Evolutionary conservation across 2,888 invertebrate species (phyloP).

Genomic region (Cordilura impudica): DNA sequence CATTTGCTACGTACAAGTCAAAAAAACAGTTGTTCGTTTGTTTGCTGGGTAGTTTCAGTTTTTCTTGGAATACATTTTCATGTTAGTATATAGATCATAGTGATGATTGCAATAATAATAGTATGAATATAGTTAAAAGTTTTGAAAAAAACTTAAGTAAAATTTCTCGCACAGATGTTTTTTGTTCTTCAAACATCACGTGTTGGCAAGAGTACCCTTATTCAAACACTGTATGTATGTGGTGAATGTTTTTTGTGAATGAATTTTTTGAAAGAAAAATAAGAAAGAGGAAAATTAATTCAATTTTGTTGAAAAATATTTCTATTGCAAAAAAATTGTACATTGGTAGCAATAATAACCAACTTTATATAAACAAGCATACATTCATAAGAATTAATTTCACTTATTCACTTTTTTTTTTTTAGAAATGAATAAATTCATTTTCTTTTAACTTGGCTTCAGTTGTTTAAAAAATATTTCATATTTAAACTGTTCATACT

Average conservation of each 20-base stretch:
- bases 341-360: neutral
- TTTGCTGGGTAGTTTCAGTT: conserved; percentile 17
- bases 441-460: neutral
- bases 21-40: too few species aligned
- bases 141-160: conserved; percentile 12
- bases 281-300: conserved; percentile 7
- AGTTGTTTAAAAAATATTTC: neutral
- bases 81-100: conserved; percentile 23
- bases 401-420: neutral
- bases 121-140: conserved; percentile 3
- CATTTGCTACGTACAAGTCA: too few species aligned
- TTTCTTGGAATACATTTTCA: neutral
- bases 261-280: neutral
- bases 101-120: conserved; percentile 34
- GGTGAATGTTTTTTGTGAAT: neutral
- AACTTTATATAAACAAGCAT: neutral
- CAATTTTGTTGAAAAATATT: conserved; percentile 44
- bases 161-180: conserved; percentile 2
- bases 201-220: too few species aligned
- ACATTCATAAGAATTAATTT: conserved; percentile 10
- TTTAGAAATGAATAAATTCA: conserved; percentile 11
- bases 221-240: neutral
- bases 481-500: conserved; percentile 22
- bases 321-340: conserved; percentile 1
- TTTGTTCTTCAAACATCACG: neutral